Conservation (phyloP, 92 coral and sea anemone genomes). For the Virgularia gustaviana region DNA sequence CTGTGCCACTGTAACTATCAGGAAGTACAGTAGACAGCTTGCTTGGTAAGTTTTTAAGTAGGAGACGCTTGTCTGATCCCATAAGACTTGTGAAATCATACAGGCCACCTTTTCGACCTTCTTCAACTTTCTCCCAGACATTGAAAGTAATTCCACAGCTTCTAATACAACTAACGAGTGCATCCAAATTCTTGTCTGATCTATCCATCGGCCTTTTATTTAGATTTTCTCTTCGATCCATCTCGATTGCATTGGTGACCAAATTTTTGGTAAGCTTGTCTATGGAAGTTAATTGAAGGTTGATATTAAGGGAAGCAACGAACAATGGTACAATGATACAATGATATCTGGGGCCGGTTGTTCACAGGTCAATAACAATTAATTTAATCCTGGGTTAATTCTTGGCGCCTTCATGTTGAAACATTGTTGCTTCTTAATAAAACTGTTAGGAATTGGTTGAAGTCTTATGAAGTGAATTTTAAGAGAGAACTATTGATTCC, state of each 20-base stretch:
- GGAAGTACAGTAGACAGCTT: slow-evolving; percentile 24
- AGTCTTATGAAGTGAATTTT: no score
- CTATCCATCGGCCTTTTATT: slow-evolving; percentile 50
- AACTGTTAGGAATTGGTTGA: no score
- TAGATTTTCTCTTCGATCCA: slow-evolving; percentile 43
- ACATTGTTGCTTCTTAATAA: no score
- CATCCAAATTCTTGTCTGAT: slow-evolving; percentile 22
- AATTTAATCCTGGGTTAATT: slow-evolving; percentile 8
- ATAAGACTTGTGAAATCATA: slow-evolving; percentile 61
- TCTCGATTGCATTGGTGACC: slow-evolving; percentile 34
- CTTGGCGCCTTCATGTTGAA: not conserved
- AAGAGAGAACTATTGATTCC: slow-evolving; percentile 4
- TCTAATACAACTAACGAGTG: slow-evolving; percentile 18
- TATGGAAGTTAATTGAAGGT: slow-evolving; percentile 1
- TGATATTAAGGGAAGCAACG: not conserved
- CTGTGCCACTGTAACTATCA: slow-evolving; percentile 39
- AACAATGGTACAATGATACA: not conserved
- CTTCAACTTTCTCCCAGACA: slow-evolving; percentile 57
- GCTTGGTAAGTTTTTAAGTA: slow-evolving; percentile 43
- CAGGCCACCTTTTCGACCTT: slow-evolving; percentile 51
- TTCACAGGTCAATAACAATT: no score
- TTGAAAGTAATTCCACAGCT: slow-evolving; percentile 49
- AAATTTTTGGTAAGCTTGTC: slow-evolving; percentile 58
- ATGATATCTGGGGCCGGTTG: no score
- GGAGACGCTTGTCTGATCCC: slow-evolving; percentile 62